Percentiles rank a stretch among this genome's conserved stretches.
Conservation (phyloP, 2,888 invertebrate genomes). For the Ectobius pallidus region DNA sequence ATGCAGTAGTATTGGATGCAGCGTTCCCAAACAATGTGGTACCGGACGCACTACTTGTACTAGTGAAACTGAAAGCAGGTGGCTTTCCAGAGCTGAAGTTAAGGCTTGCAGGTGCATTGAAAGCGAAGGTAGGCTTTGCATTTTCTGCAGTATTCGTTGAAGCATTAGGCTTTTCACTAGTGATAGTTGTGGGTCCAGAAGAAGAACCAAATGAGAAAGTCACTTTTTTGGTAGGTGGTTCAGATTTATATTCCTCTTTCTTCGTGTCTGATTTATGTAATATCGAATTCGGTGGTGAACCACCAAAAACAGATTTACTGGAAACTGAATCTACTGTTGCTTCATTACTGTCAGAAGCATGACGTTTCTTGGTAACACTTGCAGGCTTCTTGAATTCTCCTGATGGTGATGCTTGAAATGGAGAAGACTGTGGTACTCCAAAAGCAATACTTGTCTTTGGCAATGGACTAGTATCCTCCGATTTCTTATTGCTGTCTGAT, state of each 20-base stretch:
- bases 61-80: background rate
- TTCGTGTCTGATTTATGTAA: background rate
- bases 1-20: background rate
- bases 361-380: background rate
- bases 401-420: background rate
- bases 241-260: background rate
- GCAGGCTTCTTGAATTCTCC: background rate
- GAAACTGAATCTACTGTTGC: background rate
- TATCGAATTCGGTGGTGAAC: background rate
- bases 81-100: background rate
- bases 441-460: background rate
- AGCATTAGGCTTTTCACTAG: slow-evolving; percentile 5
- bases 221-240: background rate
- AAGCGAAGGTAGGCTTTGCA: background rate
- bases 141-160: slow-evolving; percentile 6
- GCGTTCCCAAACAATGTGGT: background rate
- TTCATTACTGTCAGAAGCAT: background rate
- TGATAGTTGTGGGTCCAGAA: background rate
- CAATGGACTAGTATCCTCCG: slow-evolving; percentile 7
- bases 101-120: background rate
- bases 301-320: background rate
- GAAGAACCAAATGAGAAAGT: background rate
- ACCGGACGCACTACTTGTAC: no score
- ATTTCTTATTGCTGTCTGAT: background rate
- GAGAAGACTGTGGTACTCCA: background rate